These are phyloP conservation scores for Plagodis pulveraria DNA, from an alignment of 2,888 invertebrate genomes.

Conservation along the genomic window DNA sequence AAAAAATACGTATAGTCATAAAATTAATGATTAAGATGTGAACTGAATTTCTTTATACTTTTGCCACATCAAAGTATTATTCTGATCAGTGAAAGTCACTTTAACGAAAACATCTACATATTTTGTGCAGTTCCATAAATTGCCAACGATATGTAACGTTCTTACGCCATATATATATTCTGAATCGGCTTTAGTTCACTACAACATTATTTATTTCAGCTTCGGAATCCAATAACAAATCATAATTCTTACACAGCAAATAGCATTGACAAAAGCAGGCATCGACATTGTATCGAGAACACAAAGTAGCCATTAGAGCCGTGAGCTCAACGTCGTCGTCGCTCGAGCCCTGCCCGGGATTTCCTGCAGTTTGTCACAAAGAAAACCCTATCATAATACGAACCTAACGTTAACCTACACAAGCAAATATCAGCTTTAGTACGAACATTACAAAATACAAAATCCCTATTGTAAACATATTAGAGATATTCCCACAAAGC, in stretches of 20 bases:
- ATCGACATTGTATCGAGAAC: constrained; percentile 8
- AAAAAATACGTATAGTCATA: too few relatives aligned
- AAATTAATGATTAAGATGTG: too few relatives aligned
- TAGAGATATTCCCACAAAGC: constrained; percentile 10
- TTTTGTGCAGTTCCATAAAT: too few relatives aligned
- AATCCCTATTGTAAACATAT: constrained; percentile 16
- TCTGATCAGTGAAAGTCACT: too few relatives aligned
- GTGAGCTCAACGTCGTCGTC: constrained; percentile 21
- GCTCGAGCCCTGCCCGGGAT: constrained; percentile 45
- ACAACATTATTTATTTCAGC: not conserved
- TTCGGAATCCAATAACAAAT: not conserved
- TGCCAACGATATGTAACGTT: too few relatives aligned
- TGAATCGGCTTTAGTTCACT: too few relatives aligned
- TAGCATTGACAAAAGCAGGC: not conserved
- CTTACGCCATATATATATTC: too few relatives aligned
- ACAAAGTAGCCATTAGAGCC: constrained; percentile 14
- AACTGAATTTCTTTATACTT: too few relatives aligned
- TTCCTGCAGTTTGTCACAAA: constrained; percentile 58
- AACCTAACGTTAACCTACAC: constrained; percentile 26
- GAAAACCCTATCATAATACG: constrained; percentile 43
- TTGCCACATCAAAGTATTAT: too few relatives aligned
- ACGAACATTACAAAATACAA: constrained; percentile 26
- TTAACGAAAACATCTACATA: too few relatives aligned
- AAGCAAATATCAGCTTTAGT: constrained; percentile 36
- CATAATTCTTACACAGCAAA: not conserved